Base-by-base conservation (phyloP, 2,797 vertebrate genomes). In the Bovichtus variegatus region DNA sequence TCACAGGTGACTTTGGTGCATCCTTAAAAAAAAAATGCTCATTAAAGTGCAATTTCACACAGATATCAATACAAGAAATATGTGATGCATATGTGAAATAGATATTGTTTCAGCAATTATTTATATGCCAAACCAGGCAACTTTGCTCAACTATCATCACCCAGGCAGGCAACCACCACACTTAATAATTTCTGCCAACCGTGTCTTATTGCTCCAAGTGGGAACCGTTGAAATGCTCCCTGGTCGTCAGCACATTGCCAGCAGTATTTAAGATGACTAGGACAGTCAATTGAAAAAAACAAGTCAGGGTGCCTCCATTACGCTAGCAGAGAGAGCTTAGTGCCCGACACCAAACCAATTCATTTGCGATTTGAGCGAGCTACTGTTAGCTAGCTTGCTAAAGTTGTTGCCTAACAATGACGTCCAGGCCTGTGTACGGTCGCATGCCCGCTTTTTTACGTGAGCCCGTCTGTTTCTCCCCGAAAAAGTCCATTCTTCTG, bases 241-340 rank as follows among this genome's bases (percentile, higher is more conserved):
- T 66, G 59, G 36, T 83, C 69, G 78, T 89, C 81, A 91, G 62
- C 80, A 89, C 84, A 86, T 84, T 61, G 54, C 76, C 58, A 77
- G 58, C 61, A 68, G 62, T 31, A 64, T 76, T 74, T 46, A 68
- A 71, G 29, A 78, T 63, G 67, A 80, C 51, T 78, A 68, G 80
- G 59, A 31, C 71, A 76, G 79, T 74, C 73, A 76, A 65, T n/a
- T 76, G 69, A 73, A 74, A 83, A 25, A 60, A 88, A 76, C 76
- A 71, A 83, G 65, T 91, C 89, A 83, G 79, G 83, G 91, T 40
- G 89, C 91, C 91, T 94, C 89, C 91, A 91, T 93, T 91, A 90
- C 80, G 78, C 69, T 76, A 80, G 78, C 82, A 80, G 68, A 83
- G 73, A 72, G 59, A 77, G 76, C 74, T 84, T 57, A 83, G 21